A percentile compares a stretch with the other conserved stretches of the same genome.
Evolutionary conservation across 2,113 vertebrate species (phyloP).

Genomic region (Grammomys surdaster): DNA sequence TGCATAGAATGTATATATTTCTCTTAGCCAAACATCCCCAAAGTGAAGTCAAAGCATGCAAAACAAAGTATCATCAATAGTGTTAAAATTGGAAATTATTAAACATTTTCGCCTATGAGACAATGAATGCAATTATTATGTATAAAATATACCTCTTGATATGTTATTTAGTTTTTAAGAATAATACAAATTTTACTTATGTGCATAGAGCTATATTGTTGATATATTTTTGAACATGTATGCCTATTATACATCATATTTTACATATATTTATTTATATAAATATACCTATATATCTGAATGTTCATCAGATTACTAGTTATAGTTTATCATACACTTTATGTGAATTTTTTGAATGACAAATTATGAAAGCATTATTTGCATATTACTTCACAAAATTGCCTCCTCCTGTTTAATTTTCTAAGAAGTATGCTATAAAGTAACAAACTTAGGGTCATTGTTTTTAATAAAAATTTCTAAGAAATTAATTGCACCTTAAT

Average conservation of each 20-base stretch:
- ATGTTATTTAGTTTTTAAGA: neutral
- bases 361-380: constrained; percentile 63
- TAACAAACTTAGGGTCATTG: neutral
- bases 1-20: constrained; percentile 1
- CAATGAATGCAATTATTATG: neutral
- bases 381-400: constrained; percentile 70
- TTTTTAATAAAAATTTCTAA: constrained; percentile 30
- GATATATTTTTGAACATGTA: neutral
- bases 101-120: neutral
- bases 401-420: neutral
- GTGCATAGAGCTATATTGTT: neutral
- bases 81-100: neutral
- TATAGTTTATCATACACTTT: neutral
- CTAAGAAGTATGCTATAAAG: neutral
- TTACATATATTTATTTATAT: neutral
- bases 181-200: neutral
- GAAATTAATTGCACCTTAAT: neutral
- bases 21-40: neutral
- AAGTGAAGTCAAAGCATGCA: neutral
- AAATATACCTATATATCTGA: neutral
- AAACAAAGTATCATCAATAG: neutral
- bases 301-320: neutral
- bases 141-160: neutral
- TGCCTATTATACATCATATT: neutral
- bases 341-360: neutral